These are phyloP conservation scores for Cordilura impudica DNA, from an alignment of 2,888 invertebrate genomes.

Conservation along the genomic window DNA sequence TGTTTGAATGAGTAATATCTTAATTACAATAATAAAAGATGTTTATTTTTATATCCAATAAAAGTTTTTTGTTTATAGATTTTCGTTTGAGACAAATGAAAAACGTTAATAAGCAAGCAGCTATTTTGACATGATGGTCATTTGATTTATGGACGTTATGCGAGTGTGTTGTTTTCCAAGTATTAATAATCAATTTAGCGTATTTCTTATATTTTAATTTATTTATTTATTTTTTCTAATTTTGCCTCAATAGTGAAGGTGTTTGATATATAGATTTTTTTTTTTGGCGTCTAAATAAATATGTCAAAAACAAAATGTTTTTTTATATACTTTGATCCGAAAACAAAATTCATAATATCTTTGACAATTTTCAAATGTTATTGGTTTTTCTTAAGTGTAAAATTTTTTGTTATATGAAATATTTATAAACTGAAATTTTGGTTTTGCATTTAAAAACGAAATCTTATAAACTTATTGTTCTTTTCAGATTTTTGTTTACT, in stretches of 20 bases:
- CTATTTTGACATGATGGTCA: slow-evolving; percentile 13
- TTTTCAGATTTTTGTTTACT: background rate
- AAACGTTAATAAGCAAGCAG: background rate
- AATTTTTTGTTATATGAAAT: background rate
- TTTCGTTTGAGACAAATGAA: background rate
- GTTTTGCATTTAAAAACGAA: no score
- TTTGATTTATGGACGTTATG: slow-evolving; percentile 21
- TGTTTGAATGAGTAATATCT: background rate
- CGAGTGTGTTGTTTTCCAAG: no score
- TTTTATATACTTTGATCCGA: no score
- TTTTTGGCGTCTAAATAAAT: background rate
- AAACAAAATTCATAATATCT: background rate
- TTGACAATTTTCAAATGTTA: background rate
- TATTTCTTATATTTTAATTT: no score
- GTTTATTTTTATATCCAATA: background rate
- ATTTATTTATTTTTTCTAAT: no score
- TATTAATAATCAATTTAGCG: background rate
- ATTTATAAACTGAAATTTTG: background rate
- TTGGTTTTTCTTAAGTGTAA: no score
- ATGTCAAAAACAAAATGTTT: background rate
- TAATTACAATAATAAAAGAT: background rate
- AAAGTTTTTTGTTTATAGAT: background rate
- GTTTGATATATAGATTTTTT: background rate
- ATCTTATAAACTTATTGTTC: background rate
- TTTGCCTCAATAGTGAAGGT: background rate